Evolutionary conservation across 2,113 vertebrate species (phyloP), one percentile per base, ranked within the genome.

Genomic region (Tenrec ecaudatus): DNA sequence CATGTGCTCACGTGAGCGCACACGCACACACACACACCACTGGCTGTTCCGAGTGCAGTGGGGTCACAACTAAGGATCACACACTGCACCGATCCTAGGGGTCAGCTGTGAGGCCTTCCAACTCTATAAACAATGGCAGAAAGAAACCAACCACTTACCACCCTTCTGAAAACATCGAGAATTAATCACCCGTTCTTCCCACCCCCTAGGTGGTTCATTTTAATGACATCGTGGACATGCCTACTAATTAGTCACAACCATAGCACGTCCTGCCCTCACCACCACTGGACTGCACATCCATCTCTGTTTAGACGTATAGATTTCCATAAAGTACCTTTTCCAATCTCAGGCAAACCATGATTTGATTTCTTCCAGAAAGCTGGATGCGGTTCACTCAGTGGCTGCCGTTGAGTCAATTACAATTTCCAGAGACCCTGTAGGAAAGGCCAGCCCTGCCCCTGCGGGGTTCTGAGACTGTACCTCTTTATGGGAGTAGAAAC

Each of bases 111-210:
- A 91, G n/a, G 71, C 40, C 89, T 81, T 58, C 16, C 40, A 88
- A 90, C 76, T 90, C 90, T 93, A 83, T 94, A 95, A 90, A 78
- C 64, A 84, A 57, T 31, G 71, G 43, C 16, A 66, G 23, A 85
- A 86, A 90, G 80, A 90, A 93, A 73, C 53, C 88, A 94, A 36
- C 38, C 76, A 76, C 1, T n/a, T 53, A 22, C 9, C 11, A 38
- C 11, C 78, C 20, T 85, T 76, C 69, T 40, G n/a, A 62, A 95
- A 73, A 68, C 27, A 47, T 31, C 68, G 64, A 43, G 33, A 29
- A 40, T 76, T 66, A 57, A 43, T 83, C 25, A 86, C 2, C 40
- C 77, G 71, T 57, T 29, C 79, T 82, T 69, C 25, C 78, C 25
- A 75, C 15, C 57, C 31, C 23, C 27, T 19, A 66, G 80, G 47